phyloP scores from a whole-genome alignment of 2,113 vertebrate genomes.

The Hemibagrus wyckioides region DNA sequence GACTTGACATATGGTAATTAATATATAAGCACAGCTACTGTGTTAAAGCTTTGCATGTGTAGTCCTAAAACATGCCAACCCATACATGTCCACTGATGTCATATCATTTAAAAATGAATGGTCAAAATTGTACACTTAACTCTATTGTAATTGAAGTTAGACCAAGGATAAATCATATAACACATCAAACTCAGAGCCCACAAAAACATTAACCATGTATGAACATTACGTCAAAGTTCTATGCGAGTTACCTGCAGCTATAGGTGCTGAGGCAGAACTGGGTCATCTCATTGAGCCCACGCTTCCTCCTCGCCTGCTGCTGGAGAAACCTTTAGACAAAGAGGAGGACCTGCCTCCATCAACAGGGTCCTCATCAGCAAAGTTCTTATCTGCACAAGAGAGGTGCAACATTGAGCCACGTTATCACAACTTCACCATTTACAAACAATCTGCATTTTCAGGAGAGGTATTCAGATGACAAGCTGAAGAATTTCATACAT shows the following conservation, averaged over 20 bases:
- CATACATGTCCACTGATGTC: neutral
- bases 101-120: neutral
- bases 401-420: neutral
- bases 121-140: neutral
- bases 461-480: neutral
- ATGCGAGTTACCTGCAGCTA: slow-evolving; percentile 79
- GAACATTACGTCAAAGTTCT: neutral
- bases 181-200: too few relatives aligned
- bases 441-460: neutral
- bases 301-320: slow-evolving; percentile 76
- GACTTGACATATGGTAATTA: neutral
- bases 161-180: neutral
- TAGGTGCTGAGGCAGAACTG: slow-evolving; percentile 78
- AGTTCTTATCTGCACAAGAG: slow-evolving; percentile 88
- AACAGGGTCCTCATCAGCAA: slow-evolving; percentile 98
- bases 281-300: slow-evolving; percentile 82
- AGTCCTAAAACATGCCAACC: neutral
- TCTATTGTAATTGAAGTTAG: too few relatives aligned
- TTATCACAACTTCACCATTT: slow-evolving; percentile 20
- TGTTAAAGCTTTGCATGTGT: neutral
- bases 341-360: slow-evolving; percentile 96
- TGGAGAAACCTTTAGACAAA: slow-evolving; percentile 85
- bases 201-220: too few relatives aligned
- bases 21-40: neutral
- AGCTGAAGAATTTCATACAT: neutral